These are phyloP conservation scores for Mandrillus leucophaeus DNA, from an alignment of 2,113 vertebrate genomes.

Conservation along the genomic window DNA sequence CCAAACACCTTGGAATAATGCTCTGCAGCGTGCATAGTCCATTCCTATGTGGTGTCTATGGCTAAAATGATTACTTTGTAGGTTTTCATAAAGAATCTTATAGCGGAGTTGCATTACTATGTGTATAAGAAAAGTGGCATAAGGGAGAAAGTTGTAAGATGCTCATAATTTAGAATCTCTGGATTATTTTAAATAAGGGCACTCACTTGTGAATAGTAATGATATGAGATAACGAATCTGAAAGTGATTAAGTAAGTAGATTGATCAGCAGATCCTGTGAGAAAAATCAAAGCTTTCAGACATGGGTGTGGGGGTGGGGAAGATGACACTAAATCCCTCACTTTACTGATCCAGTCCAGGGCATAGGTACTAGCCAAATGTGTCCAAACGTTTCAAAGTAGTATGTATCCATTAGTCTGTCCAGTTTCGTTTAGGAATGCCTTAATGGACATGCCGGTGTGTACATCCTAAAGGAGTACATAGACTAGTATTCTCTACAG, in stretches of 20 bases:
- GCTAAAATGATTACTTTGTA: background rate
- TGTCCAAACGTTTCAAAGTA: background rate
- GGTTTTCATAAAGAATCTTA: background rate
- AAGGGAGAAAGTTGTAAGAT: background rate
- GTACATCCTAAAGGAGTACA: background rate
- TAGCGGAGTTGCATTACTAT: background rate
- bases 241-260: background rate
- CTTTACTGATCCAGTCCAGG: background rate
- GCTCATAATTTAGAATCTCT: background rate
- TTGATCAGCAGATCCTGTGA: background rate
- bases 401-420: background rate
- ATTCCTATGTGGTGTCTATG: background rate
- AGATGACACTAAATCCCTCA: background rate
- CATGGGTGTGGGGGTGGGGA: background rate
- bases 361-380: background rate
- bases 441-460: background rate
- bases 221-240: background rate
- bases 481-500: background rate
- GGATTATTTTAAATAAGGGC: background rate
- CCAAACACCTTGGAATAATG: conserved; percentile 13
- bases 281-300: conserved; percentile 37
- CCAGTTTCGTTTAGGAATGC: background rate
- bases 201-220: background rate
- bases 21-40: background rate
- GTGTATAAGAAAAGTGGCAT: background rate